Evolutionary conservation across 2,888 invertebrate species (phyloP).

Genomic region (Caenorhabditis drosophilae): DNA sequence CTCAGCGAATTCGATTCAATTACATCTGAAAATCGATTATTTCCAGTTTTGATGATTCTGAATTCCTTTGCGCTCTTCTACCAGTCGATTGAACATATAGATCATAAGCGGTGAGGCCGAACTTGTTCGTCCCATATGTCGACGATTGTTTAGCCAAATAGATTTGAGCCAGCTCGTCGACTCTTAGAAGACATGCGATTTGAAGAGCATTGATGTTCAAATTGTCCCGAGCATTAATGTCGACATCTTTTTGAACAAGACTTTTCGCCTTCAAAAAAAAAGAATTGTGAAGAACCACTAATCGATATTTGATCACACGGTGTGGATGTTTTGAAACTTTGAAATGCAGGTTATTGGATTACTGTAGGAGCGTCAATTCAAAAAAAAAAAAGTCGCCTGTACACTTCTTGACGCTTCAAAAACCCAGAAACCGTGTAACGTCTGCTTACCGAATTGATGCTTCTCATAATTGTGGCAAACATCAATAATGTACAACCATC

Average conservation of each 20-base stretch:
- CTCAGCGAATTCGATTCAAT: slow-evolving; percentile 10
- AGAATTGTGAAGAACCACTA: too few relatives aligned
- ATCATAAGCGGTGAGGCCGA: slow-evolving; percentile 33
- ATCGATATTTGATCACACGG: too few relatives aligned
- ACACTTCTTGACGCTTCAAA: too few relatives aligned
- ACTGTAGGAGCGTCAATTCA: too few relatives aligned
- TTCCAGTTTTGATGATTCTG: too few relatives aligned
- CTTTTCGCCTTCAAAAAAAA: slow-evolving; percentile 11
- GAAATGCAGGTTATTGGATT: too few relatives aligned
- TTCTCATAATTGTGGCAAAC: slow-evolving; percentile 40
- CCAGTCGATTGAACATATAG: slow-evolving; percentile 23
- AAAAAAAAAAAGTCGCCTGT: too few relatives aligned
- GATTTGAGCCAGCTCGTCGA: slow-evolving; percentile 16
- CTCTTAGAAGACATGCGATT: slow-evolving; percentile 33
- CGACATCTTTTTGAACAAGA: slow-evolving; percentile 17
- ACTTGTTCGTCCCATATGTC: slow-evolving; percentile 20
- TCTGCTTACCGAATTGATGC: slow-evolving; percentile 29
- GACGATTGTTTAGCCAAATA: slow-evolving; percentile 12
- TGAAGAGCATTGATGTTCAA: slow-evolving; percentile 30
- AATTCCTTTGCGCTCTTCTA: neutral
- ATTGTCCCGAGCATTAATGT: slow-evolving; percentile 32
- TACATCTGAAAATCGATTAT: slow-evolving; percentile 11
- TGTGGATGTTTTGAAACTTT: too few relatives aligned
- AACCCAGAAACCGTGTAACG: too few relatives aligned
- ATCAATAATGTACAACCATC: slow-evolving; percentile 41